Base-by-base conservation (phyloP, 2,888 invertebrate species). In the Chelonus formosanus region DNA sequence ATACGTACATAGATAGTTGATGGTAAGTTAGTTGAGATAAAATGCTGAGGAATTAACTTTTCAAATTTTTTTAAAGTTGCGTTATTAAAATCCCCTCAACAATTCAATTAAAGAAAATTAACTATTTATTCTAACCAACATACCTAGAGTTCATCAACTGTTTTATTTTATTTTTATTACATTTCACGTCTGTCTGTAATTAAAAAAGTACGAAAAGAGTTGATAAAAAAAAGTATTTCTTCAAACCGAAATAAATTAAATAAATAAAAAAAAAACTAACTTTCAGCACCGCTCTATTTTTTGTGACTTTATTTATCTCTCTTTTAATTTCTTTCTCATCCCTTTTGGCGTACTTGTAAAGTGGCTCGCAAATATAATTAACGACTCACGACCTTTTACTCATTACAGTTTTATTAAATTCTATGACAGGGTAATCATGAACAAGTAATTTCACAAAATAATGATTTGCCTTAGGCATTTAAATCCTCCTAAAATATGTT, bases 271-370 rank as follows among this genome's bases (percentile, higher is more conserved):
- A 20, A 6, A 5, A 48, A 48, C 10, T 20, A 48, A 48, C 5
- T 48, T 48, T 48, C 8, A 31, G 5, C 31, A 48, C 10, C 48
- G 10, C 32, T 52, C 52, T 52, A 32, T 52, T 52, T 32, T 40
- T 6, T 8, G 52, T 52, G 52, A 52, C 52, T 52, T 52, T 52
- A 52, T 52, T 52, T 52, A 52, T 8, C 20, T 63, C 56, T 63
- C 34, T 36, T 32, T 20, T 31, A 58, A 50, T 45, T 45, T 54
- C 36, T n/a, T 48, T 5, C 47, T 50, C 47, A 36, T 43, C 40
- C 56, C 40, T 59, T 6, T 35, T 44, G 35, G 47, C 35, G 10
- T 48, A 36, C 35, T 36, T 8, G 59, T 47, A 34, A 59, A 59
- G 35, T 58, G 34, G 58, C 45, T 45, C 10, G 20, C 47, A 35